A percentile compares a stretch with the other conserved stretches of the same genome.
These are phyloP conservation scores for Hydrozoanthus gracilis DNA, from an alignment of 92 coral and sea anemone species.

Conservation along the genomic window DNA sequence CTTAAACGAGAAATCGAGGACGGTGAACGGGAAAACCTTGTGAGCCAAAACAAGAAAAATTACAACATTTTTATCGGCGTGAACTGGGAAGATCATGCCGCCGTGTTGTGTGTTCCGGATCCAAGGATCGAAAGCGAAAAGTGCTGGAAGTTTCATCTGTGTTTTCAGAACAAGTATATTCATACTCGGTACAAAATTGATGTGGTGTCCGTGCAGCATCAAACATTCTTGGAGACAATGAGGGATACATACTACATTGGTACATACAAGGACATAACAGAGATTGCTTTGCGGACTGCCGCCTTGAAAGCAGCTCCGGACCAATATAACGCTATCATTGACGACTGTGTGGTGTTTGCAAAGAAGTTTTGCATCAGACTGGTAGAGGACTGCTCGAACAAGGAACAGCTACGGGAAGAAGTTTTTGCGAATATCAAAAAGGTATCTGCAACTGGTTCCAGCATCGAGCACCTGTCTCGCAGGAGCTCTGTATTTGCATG, in stretches of 20 bases:
- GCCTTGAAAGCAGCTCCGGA: slow-evolving; percentile 92
- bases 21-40: slow-evolving; percentile 49
- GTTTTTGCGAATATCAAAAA: slow-evolving; percentile 74
- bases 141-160: slow-evolving; percentile 77
- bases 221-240: slow-evolving; percentile 59
- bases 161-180: slow-evolving; percentile 61
- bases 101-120: slow-evolving; percentile 78
- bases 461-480: slow-evolving; percentile 84
- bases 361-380: slow-evolving; percentile 85
- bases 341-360: slow-evolving; percentile 94
- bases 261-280: slow-evolving; percentile 66
- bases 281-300: slow-evolving; percentile 70
- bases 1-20: slow-evolving; percentile 68
- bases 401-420: slow-evolving; percentile 67
- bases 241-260: slow-evolving; percentile 79
- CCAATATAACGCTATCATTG: slow-evolving; percentile 71
- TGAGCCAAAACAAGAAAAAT: slow-evolving; percentile 57
- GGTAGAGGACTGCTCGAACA: slow-evolving; percentile 75
- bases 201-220: slow-evolving; percentile 54
- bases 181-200: slow-evolving; percentile 88
- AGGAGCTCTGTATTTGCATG: slow-evolving; percentile 70
- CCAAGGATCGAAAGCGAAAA: slow-evolving; percentile 64
- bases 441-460: slow-evolving; percentile 91
- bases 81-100: slow-evolving; percentile 76
- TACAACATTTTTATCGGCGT: slow-evolving; percentile 85